phyloP scores from a whole-genome alignment of 2,888 invertebrate species.

The Parelbella ahira region DNA sequence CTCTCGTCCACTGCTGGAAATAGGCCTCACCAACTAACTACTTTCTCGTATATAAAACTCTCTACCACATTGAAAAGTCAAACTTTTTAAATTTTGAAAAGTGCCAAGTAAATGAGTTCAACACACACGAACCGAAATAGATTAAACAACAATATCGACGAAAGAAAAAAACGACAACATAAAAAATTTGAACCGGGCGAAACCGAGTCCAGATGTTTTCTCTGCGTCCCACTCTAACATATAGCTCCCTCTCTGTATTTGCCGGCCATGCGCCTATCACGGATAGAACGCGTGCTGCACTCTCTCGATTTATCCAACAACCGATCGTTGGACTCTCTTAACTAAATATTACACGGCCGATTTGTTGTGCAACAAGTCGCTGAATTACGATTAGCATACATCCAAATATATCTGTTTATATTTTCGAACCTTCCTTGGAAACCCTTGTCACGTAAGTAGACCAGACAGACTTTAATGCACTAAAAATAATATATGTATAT shows the following conservation, averaged over 20 bases:
- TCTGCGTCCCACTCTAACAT: slow-evolving; percentile 39
- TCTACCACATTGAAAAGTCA: background rate
- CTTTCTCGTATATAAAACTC: background rate
- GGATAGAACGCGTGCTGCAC: slow-evolving; percentile 40
- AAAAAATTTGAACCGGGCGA: slow-evolving; percentile 33
- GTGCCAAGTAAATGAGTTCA: slow-evolving; percentile 17
- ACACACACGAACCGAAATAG: slow-evolving; percentile 25
- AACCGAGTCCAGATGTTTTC: slow-evolving; percentile 52
- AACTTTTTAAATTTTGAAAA: slow-evolving; percentile 7
- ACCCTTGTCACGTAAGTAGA: no score
- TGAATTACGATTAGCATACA: slow-evolving; percentile 8
- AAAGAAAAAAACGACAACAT: slow-evolving; percentile 22
- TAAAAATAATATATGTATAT: no score
- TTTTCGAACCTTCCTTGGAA: slow-evolving; percentile 4
- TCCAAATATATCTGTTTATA: slow-evolving; percentile 9
- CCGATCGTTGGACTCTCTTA: slow-evolving; percentile 34
- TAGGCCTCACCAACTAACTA: no score
- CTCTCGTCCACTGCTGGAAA: no score
- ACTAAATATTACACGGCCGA: slow-evolving; percentile 31
- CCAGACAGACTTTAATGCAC: no score
- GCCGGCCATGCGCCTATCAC: slow-evolving; percentile 39
- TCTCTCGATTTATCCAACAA: slow-evolving; percentile 30
- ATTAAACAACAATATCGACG: slow-evolving; percentile 18
- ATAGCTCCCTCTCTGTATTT: slow-evolving; percentile 34
- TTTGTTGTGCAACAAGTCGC: slow-evolving; percentile 35